Conservation (phyloP, 2,113 vertebrate species). For the Lagopus leucura region DNA sequence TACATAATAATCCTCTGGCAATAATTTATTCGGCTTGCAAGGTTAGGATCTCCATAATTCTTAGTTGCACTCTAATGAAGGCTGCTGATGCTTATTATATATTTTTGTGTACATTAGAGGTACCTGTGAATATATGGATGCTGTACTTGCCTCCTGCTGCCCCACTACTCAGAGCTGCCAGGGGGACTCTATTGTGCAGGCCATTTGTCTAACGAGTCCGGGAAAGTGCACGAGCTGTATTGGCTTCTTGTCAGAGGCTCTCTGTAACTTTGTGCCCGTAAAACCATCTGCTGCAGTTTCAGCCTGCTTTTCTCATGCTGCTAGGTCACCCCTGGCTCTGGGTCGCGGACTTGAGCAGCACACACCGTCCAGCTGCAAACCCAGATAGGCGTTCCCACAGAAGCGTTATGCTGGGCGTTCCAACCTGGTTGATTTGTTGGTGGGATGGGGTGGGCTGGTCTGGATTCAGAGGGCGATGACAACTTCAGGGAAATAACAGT, state of each 20-base stretch:
- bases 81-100: constrained; percentile 66
- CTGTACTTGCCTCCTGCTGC: constrained; percentile 20
- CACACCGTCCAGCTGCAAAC: not conserved
- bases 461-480: not conserved
- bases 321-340: not conserved
- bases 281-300: not conserved
- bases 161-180: constrained; percentile 55
- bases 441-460: not conserved
- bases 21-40: constrained; percentile 68
- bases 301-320: not conserved
- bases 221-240: not conserved
- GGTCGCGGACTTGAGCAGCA: not conserved
- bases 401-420: not conserved
- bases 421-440: not conserved
- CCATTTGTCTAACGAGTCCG: constrained; percentile 44
- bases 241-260: not conserved
- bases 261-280: not conserved
- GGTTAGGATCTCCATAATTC: constrained; percentile 75
- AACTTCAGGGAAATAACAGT: fast-evolving
- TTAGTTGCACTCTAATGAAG: constrained; percentile 62
- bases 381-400: fast-evolving
- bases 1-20: constrained; percentile 67
- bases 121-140: constrained; percentile 62
- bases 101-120: constrained; percentile 66
- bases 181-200: not conserved